These are phyloP conservation scores for Synergus umbraculus DNA, from an alignment of 2,888 invertebrate genomes.

Conservation along the genomic window DNA sequence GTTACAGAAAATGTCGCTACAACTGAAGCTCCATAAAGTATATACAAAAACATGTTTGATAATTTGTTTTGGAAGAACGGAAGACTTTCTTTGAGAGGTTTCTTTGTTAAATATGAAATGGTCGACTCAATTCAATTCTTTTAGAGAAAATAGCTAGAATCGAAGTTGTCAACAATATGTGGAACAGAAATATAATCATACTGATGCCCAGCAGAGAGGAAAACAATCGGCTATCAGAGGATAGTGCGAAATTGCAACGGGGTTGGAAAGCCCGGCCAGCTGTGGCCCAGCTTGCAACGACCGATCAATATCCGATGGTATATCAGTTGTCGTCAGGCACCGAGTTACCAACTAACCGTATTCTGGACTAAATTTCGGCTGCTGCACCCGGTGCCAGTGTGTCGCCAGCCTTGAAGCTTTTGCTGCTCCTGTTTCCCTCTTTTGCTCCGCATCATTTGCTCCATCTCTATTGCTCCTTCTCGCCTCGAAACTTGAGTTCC, in stretches of 20 bases:
- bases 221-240: constrained; percentile 39
- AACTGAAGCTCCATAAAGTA: too few relatives aligned
- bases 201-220: background rate
- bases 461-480: constrained; percentile 7
- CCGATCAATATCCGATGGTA: constrained; percentile 52
- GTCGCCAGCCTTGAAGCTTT: constrained; percentile 38
- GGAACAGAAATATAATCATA: background rate
- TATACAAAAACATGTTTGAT: too few relatives aligned
- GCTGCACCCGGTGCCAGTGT: constrained; percentile 42
- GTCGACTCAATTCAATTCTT: too few relatives aligned
- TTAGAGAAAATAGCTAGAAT: background rate
- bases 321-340: constrained; percentile 53
- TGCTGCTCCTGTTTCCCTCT: constrained; percentile 19
- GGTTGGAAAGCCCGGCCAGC: constrained; percentile 53
- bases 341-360: constrained; percentile 45
- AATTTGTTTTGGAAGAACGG: too few relatives aligned
- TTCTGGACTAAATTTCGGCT: constrained; percentile 49
- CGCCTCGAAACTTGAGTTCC: background rate
- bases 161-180: background rate
- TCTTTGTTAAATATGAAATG: too few relatives aligned
- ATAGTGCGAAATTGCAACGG: constrained; percentile 47
- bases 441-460: constrained; percentile 26
- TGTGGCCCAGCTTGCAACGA: constrained; percentile 52
- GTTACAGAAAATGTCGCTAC: too few relatives aligned
- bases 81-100: too few relatives aligned